phyloP scores from a whole-genome alignment of 23 tunicate species.

The Styela clava region DNA sequence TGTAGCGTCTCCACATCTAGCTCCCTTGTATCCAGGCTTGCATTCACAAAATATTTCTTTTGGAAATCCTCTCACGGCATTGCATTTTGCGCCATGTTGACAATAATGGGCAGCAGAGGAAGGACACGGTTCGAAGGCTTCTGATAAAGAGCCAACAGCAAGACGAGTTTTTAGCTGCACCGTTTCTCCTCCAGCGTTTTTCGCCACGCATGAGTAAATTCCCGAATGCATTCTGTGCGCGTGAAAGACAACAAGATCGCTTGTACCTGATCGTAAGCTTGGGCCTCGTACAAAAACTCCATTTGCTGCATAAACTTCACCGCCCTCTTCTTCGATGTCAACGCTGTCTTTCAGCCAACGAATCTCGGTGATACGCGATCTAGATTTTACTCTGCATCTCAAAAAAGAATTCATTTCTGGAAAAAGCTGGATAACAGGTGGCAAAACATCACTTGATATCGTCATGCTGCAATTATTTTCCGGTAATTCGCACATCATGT shows the following conservation, averaged over 20 bases:
- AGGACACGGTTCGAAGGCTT: not conserved
- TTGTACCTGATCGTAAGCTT: not conserved
- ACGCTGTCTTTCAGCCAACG: not conserved
- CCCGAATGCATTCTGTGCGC: not conserved
- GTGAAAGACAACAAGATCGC: not conserved
- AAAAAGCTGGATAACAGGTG: not conserved
- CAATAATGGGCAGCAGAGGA: not conserved
- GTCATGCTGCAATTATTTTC: not conserved
- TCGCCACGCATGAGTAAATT: not conserved
- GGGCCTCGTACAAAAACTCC: not conserved
- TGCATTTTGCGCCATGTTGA: not conserved
- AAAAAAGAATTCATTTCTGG: not conserved
- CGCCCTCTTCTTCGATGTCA: not conserved
- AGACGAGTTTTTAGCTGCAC: not conserved
- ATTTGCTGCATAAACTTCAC: not conserved
- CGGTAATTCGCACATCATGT: not conserved
- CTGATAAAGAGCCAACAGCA: not conserved
- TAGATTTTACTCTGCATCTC: not conserved
- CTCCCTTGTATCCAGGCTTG: not conserved
- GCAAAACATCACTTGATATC: not conserved
- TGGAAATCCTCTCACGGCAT: not conserved
- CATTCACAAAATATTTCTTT: not conserved
- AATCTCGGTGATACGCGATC: not conserved
- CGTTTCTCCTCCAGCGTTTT: not conserved
- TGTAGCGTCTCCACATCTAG: not conserved